Base-by-base conservation (phyloP, 2,888 invertebrate genomes). In the Drosophila rellima region DNA sequence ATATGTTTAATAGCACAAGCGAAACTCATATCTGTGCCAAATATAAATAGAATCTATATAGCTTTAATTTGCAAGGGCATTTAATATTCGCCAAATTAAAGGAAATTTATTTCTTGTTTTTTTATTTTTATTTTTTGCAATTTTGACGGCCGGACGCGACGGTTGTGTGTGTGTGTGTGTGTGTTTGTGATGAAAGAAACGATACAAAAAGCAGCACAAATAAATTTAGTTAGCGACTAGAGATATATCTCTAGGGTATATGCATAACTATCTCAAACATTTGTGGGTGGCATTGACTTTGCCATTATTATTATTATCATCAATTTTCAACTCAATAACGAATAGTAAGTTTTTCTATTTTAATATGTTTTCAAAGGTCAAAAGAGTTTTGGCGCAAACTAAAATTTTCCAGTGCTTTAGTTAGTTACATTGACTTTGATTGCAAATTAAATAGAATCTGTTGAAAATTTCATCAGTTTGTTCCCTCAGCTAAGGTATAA, bases 141-240 rank as follows among this genome's bases (percentile, higher is more conserved):
- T 54, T 54, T 66, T 66, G 74, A 70, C 57, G 74, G 70, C 63
- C 85, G 82, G 82, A 74, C 82, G 68, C 74, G 70, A 64, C 55
- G 60, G 55, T 61, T 44, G 39, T 47, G 33, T 50, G 40, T 55
- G 51, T 47, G 45, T 47, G 29, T 18, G 18, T 70, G 8, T 61
- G 47, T 44, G 39, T 59, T 42, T 60, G 52, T 52, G 87, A 65
- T 82, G 82, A 76, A 89, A 89, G 78, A 83, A 81, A 78, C 84
- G 71, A 83, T 89, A 72, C 70, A 80, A 78, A 81, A 82, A 64
- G 70, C 76, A 40, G 68, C 71, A 80, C 61, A 79, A 75, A 84
- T 72, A 71, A 69, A 80, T 55, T 69, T 62, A 86, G 74, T 80
- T 80, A 70, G 70, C 64, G 70, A 57, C 70, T 73, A 72, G 48